Evolutionary conservation across 2,797 vertebrate genomes (phyloP), one percentile per base, ranked within the genome.

Genomic region (Eulemur coronatus): DNA sequence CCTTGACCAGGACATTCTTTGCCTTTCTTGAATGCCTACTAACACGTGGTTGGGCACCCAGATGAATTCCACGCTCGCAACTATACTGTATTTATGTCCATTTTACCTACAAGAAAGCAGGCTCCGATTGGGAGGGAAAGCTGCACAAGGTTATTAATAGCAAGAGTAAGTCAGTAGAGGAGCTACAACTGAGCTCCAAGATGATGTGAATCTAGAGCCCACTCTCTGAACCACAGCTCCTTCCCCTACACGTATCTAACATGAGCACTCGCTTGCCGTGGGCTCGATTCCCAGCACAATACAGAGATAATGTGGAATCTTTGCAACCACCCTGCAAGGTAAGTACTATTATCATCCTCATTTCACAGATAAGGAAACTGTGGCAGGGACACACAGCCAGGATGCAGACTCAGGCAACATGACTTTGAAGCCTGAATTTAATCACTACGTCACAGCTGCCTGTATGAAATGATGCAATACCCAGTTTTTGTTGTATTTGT

Each of bases 241-340:
- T 30, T 10, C 67, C 30, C 28, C 26, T 4, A 1, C 4, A 1
- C 1, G 14, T 38, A 26, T 13, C 52, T 8, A 11, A 24, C 50
- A 7, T 2, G 5, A 55, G 30, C 1, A 0, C 7, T 43, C 7
- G 0, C 4, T 35, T 7, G 24, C 75, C 22, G 7, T 0, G 1
- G 3, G 0, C 38, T 35, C 43, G 7, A 11, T 61, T 48, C 52
- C 52, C 35, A 70, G 86, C 24, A 43, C 15, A 15, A 26, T n/a
- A 11, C 15, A 3, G 4, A 6, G 50, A 14, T 7, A 22, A 30
- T 1, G 4, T 10, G 70, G 38, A 50, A 35, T 61, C 67, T 59
- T 75, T n/a, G 15, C 75, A 48, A 48, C 26, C 81, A 65, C 46
- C 18, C 35, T 65, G 38, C 30, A 69, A 85, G 67, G n/a, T 55